A percentile compares a stretch with the other conserved stretches of the same genome.
Conservation (phyloP, 2,113 vertebrate genomes). For the Leptocoma aspasia region DNA sequence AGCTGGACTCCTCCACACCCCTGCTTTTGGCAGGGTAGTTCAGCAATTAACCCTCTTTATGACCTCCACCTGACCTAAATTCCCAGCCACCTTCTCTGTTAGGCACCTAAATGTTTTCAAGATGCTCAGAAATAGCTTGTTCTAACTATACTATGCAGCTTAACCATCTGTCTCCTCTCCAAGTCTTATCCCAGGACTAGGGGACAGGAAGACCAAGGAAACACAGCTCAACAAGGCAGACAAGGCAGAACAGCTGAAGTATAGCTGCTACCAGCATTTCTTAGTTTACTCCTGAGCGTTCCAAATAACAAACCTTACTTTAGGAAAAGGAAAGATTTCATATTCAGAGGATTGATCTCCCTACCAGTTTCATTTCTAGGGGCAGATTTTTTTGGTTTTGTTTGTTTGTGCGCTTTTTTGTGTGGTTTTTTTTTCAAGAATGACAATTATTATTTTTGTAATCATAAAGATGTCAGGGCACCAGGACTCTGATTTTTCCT, state of each 20-base stretch:
- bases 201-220: neutral
- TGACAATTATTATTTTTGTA: neutral
- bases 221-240: too few species aligned
- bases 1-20: neutral
- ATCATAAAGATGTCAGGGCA: neutral
- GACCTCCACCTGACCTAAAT: neutral
- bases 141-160: neutral
- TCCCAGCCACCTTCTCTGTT: neutral
- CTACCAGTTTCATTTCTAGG: neutral
- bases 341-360: neutral
- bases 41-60: neutral
- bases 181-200: neutral
- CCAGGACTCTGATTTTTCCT: neutral
- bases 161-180: neutral
- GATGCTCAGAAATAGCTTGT: neutral
- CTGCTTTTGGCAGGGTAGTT: neutral
- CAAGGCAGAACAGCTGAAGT: neutral
- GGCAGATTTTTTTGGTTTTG: fast-evolving
- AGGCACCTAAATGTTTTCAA: neutral
- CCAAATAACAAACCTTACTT: neutral
- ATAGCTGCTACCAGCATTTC: neutral
- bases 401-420: neutral
- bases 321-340: neutral
- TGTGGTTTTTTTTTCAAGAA: too few species aligned
- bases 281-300: neutral